Percentiles rank a stretch among this genome's conserved stretches.
phyloP scores from a whole-genome alignment of 1,140 invertebrate genomes.

The Bombus sylvicola region DNA sequence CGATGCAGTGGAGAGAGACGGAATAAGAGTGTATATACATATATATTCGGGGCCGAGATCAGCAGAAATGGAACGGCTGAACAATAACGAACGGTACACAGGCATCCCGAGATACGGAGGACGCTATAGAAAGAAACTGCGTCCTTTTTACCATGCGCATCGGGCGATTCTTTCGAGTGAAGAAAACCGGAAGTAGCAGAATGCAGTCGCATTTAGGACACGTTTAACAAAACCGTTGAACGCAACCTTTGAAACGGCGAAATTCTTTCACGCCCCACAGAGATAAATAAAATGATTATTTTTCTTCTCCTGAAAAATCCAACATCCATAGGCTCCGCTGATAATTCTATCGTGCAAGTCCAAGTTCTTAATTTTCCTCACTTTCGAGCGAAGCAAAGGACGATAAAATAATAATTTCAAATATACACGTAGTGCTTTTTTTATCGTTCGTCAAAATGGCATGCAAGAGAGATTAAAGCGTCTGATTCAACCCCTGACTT shows the following conservation, averaged over 20 bases:
- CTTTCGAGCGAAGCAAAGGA: not conserved
- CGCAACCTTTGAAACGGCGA: not conserved
- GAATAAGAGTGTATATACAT: not conserved
- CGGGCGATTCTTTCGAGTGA: constrained; percentile 27
- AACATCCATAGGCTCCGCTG: not conserved
- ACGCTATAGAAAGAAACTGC: constrained; percentile 23
- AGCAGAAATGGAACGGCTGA: constrained; percentile 30
- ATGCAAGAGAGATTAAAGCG: not conserved
- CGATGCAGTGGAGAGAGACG: not conserved
- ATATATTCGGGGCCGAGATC: constrained; percentile 25
- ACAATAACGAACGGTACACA: constrained; percentile 46
- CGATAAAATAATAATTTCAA: not conserved
- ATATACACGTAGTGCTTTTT: no score
- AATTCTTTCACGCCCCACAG: not conserved
- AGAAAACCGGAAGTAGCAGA: constrained; percentile 29
- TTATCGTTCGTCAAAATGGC: not conserved
- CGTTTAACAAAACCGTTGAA: constrained; percentile 32
- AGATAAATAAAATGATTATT: not conserved
- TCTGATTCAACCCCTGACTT: not conserved
- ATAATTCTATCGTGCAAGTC: not conserved
- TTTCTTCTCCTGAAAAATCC: not conserved
- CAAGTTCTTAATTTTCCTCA: not conserved
- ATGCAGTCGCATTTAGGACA: constrained; percentile 36
- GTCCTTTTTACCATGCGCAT: constrained; percentile 27
- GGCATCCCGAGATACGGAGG: constrained; percentile 27